Evolutionary conservation across 2,888 invertebrate genomes (phyloP), one percentile per base, ranked within the genome.

Genomic region (Caenorhabditis parvicauda): DNA sequence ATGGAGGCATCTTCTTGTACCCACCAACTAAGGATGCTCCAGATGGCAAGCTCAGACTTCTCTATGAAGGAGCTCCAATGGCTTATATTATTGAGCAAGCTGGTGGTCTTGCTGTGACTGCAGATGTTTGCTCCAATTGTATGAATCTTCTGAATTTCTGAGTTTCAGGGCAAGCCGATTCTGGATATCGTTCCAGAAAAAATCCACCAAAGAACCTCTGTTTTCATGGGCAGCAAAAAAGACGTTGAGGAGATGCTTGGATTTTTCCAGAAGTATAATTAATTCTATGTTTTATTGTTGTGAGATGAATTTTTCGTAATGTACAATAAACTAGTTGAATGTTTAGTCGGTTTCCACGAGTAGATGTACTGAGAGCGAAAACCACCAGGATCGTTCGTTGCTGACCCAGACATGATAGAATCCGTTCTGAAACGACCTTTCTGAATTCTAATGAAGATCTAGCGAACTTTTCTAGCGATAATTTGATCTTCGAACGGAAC

Each of bases 1-100:
- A 96, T 82, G 96, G 96, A 6, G 96, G 96, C 19, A 93, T 96
- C 75, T 96, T 96, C 82, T 88, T 95, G 84, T 96, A 96, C 82
- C 96, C 96, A 0, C 92, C 92, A 2, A 93, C 93, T 0, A 88
- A 87, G 60, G 88, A 89, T 22, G 86, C 90, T 27, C 93, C 93
- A 0, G 90, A 87, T 64, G 96, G 95, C 82, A 96, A 91, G 91
- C 86, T 96, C 14, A 89, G 96, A 70, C 86, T 96, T 0, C 85
- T 96, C 39, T 96, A 96, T 83, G 95, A 96, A 83, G 90, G 93
- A 84, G 91, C 89, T 82, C 96, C 96, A 1, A 96, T 96, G 94
- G 89, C 95, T 0, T 94, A 87, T 82, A 86, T 96, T 38, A 86
- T 95, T 39, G 88, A 88, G 41, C 80, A 83, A 54, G 95, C 95